Evolutionary conservation across 2,888 invertebrate species (phyloP), one percentile per base, ranked within the genome.

Genomic region (Operophtera brumata): DNA sequence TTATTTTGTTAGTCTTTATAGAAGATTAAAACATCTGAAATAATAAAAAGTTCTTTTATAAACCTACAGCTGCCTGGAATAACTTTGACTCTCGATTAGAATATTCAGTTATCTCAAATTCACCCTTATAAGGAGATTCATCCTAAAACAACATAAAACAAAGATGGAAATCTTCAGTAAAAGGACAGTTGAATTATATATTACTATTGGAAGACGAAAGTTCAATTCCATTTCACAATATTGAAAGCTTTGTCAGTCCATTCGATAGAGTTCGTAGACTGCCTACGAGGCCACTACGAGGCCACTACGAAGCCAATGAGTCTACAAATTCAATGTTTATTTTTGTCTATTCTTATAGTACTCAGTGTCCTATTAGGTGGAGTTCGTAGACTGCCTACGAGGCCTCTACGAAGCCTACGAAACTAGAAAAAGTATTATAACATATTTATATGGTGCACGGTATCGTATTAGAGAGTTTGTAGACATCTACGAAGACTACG

Each of bases 131-230:
- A 70, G 68, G 65, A 69, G 70, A 74, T 77, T 70, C 66, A 71
- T 77, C 81, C 77, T 80, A 80, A 79, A 78, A 79, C 71, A 81
- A 81, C 72, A 78, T 68, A 70, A 71, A 73, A 66, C 61, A 65
- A 70, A 73, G 69, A 71, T 73, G 67, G 64, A 66, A 66, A 66
- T 70, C 70, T 71, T 66, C 62, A 62, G 59, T 69, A 67, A 67
- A 59, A 59, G 52, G 52, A 66, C 54, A 59, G 53, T 67, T 68
- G 62, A 70, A 70, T 71, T 70, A 67, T 65, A 66, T 62, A 73
- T 70, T 58, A 60, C 30, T 30, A 30, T 30, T 30, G 30, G 30
- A 30, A 9, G 9, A 30, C 20, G 30, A 8, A 30, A 30, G 9
- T 30, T 30, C 9, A 30, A 30, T 30, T 7, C 30, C 30, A 30